A percentile compares a stretch with the other conserved stretches of the same genome.
These are phyloP conservation scores for Bubo blakistoni DNA, from an alignment of 2,113 vertebrate species.

Conservation along the genomic window DNA sequence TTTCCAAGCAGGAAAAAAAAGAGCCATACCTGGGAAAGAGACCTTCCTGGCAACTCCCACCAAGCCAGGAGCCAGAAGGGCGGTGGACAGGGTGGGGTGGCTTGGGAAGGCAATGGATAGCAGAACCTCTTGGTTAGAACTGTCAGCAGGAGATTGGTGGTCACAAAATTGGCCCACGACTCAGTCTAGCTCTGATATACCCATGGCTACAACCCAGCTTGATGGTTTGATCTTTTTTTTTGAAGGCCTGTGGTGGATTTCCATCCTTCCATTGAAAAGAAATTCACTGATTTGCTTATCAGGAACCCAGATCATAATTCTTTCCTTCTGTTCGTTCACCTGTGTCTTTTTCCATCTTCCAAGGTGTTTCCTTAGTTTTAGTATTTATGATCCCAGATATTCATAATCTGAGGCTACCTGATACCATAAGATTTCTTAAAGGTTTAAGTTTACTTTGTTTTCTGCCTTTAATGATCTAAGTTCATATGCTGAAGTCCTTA, in stretches of 20 bases:
- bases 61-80: background rate
- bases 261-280: background rate
- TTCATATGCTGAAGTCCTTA: background rate
- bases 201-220: background rate
- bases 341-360: background rate
- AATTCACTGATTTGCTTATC: background rate
- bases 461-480: background rate
- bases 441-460: background rate
- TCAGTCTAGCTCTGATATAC: background rate
- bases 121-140: background rate
- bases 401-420: background rate
- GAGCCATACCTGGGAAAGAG: background rate
- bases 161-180: background rate
- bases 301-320: background rate
- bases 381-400: background rate
- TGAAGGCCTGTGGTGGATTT: background rate
- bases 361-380: background rate
- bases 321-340: background rate
- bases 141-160: background rate
- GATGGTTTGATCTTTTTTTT: background rate
- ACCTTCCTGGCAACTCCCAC: background rate
- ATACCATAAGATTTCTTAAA: background rate
- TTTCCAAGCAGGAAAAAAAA: background rate
- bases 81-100: rapidly evolving
- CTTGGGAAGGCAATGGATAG: background rate